phyloP scores from a whole-genome alignment of 2,888 invertebrate genomes.

The Octonoba sinensis region DNA sequence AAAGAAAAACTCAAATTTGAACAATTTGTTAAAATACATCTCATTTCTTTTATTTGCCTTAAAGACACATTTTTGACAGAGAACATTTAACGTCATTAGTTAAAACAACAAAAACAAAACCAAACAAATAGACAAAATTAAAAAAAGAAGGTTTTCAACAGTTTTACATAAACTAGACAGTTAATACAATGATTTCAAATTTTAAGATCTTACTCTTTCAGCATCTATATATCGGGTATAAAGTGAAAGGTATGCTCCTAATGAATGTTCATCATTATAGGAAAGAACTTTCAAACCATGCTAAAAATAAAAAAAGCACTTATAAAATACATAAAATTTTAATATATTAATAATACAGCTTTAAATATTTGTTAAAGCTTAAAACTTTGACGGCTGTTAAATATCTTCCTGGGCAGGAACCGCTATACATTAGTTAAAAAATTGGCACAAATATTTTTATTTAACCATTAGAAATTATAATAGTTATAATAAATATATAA shows the following conservation, averaged over 20 bases:
- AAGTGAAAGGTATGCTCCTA: slow-evolving; percentile 71
- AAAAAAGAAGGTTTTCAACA: neutral
- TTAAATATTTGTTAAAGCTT: slow-evolving; percentile 6
- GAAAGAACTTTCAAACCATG: slow-evolving; percentile 70
- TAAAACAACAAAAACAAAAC: neutral
- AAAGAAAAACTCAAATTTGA: neutral
- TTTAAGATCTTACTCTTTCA: slow-evolving; percentile 68
- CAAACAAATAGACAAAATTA: neutral
- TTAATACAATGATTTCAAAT: neutral
- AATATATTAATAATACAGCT: neutral
- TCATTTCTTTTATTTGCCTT: neutral
- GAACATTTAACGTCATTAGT: neutral
- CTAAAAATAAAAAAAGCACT: slow-evolving; percentile 66
- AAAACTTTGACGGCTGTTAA: too few relatives aligned
- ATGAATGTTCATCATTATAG: slow-evolving; percentile 70
- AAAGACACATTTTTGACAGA: too few relatives aligned
- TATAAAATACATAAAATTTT: neutral
- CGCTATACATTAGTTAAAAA: too few relatives aligned
- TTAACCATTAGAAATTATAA: too few relatives aligned
- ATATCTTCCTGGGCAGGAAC: too few relatives aligned
- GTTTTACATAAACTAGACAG: neutral
- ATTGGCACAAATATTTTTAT: too few relatives aligned
- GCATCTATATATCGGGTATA: slow-evolving; percentile 70
- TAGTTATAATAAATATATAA: too few relatives aligned
- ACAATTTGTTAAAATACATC: neutral